Conservation (phyloP, 2,113 vertebrate species). For the Rhinolophus ferrumequinum region DNA sequence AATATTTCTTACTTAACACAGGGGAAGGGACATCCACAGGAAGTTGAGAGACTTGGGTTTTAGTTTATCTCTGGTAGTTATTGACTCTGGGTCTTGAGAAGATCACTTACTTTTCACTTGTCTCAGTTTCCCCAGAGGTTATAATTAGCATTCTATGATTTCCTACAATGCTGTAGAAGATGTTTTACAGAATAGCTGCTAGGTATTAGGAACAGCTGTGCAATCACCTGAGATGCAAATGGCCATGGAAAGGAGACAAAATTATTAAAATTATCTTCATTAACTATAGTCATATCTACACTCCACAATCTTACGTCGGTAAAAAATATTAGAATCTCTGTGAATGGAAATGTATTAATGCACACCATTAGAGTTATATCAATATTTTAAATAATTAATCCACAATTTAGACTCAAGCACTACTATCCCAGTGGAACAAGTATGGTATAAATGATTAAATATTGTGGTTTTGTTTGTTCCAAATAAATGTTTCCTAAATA, state of each 20-base stretch:
- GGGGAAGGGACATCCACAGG: neutral
- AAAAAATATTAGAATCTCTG: neutral
- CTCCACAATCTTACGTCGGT: neutral
- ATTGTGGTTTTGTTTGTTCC: constrained; percentile 19
- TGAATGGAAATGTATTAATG: constrained; percentile 10
- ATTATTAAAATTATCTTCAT: constrained; percentile 1
- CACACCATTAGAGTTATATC: neutral
- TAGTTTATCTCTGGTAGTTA: neutral
- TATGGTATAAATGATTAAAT: neutral
- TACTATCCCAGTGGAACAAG: neutral
- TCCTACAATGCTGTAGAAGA: neutral
- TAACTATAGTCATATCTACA: neutral
- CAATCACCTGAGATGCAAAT: neutral
- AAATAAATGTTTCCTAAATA: constrained; percentile 43
- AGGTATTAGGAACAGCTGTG: neutral
- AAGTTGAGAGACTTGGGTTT: neutral
- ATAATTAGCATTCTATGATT: neutral
- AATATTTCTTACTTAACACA: neutral
- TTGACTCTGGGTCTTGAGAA: neutral
- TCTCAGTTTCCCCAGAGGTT: neutral
- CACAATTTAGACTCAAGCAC: neutral
- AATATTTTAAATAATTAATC: constrained; percentile 28
- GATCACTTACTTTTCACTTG: neutral
- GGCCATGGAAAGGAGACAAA: neutral
- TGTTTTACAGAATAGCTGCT: neutral